Evolutionary conservation across 2,797 vertebrate genomes (phyloP).

Genomic region (Pelochelys cantorii): DNA sequence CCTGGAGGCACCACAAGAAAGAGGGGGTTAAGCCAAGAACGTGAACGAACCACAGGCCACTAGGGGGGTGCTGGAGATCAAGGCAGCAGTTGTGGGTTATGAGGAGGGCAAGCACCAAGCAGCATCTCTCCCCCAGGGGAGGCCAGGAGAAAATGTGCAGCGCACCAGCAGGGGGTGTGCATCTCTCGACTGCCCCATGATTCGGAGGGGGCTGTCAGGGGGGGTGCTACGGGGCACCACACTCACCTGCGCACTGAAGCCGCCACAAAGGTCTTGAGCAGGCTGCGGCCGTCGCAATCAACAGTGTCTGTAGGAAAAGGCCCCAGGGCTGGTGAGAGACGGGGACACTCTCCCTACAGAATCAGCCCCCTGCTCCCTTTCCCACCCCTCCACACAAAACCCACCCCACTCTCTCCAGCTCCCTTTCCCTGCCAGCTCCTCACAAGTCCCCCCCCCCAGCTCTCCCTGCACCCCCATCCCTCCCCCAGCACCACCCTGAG

Average conservation of each 20-base stretch:
- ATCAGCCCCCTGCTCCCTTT: neutral
- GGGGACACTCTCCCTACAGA: rapidly evolving
- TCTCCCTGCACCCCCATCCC: too few species aligned
- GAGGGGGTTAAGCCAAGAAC: neutral
- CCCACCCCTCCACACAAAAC: too few species aligned
- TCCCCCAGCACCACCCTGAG: too few species aligned
- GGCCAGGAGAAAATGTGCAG: neutral
- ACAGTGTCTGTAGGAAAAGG: constrained; percentile 74
- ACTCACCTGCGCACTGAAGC: constrained; percentile 81
- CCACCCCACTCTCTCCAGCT: neutral
- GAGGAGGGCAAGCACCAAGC: too few species aligned
- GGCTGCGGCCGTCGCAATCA: constrained; percentile 76
- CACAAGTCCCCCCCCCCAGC: too few species aligned
- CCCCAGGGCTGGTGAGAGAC: neutral
- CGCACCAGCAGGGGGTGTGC: too few species aligned
- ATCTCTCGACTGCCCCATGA: neutral
- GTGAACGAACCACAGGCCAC: neutral
- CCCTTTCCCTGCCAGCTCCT: neutral
- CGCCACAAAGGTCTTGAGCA: constrained; percentile 82
- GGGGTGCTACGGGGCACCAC: neutral
- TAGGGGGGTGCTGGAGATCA: neutral
- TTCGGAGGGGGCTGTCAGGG: too few species aligned
- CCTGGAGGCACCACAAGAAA: constrained; percentile 51
- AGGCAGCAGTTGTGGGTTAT: neutral
- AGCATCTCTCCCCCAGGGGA: too few species aligned